phyloP scores from a whole-genome alignment of 1,140 invertebrate genomes.

The Tetraneura akinire region DNA sequence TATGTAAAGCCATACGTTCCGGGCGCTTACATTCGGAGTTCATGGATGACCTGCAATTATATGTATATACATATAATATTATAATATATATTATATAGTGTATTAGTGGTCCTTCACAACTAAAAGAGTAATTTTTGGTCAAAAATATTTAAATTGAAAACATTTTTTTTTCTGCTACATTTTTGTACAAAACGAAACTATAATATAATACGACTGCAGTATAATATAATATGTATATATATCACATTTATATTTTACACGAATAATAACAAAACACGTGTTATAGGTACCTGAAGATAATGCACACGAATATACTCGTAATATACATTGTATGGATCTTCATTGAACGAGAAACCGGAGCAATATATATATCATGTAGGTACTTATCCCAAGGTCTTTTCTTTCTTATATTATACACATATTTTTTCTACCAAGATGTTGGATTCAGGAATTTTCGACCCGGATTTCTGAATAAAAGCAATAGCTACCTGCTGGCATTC shows the following conservation, averaged over 20 bases:
- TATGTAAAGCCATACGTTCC: constrained; percentile 38
- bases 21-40: constrained; percentile 1
- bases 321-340: neutral
- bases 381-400: neutral
- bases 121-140: neutral
- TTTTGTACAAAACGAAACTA: neutral
- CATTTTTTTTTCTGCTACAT: neutral
- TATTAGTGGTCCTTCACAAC: too few species aligned
- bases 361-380: constrained; percentile 22
- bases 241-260: neutral
- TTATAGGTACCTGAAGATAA: constrained; percentile 10
- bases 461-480: constrained; percentile 5
- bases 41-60: constrained; percentile 6
- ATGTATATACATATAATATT: constrained; percentile 10
- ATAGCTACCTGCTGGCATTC: constrained; percentile 17
- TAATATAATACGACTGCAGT: neutral
- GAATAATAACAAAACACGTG: neutral
- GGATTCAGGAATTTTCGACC: constrained; percentile 29
- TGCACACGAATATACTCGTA: neutral
- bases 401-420: neutral
- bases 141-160: constrained; percentile 34
- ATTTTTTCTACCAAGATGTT: neutral
- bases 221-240: neutral
- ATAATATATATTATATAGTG: neutral
- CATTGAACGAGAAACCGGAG: constrained; percentile 11